Percentiles rank a stretch among this genome's conserved stretches.
Conservation (phyloP, 2,797 vertebrate species). For the Sorex maritimensis region DNA sequence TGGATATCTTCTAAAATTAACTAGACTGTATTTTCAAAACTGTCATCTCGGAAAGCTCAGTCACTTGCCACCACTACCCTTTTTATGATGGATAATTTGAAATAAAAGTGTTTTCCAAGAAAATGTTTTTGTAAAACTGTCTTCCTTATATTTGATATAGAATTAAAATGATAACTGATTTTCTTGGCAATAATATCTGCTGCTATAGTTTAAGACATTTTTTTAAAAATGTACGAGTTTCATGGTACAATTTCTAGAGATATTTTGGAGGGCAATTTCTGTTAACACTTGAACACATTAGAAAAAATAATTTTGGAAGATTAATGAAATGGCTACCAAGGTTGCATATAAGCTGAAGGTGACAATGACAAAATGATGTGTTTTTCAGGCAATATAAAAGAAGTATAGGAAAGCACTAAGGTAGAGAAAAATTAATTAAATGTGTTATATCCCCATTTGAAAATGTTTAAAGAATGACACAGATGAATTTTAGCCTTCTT, state of each 20-base stretch:
- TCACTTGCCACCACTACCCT: background rate
- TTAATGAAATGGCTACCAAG: conserved; percentile 18
- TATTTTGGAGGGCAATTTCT: background rate
- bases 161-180: background rate
- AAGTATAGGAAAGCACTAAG: conserved; percentile 43
- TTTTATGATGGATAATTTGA: background rate
- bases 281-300: background rate
- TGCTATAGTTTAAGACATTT: conserved; percentile 12
- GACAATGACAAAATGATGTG: conserved; percentile 41
- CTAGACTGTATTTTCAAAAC: background rate
- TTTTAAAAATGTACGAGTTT: conserved; percentile 29
- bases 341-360: background rate
- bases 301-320: conserved; percentile 49
- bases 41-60: background rate
- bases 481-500: conserved; percentile 25
- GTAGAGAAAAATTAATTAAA: conserved; percentile 59
- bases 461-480: conserved; percentile 53
- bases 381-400: conserved; percentile 7
- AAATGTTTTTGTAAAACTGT: conserved; percentile 22
- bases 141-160: background rate
- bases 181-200: conserved; percentile 11
- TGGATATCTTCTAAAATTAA: background rate
- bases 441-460: background rate
- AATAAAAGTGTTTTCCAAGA: background rate
- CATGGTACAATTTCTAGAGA: conserved; percentile 23